Conservation (phyloP, 2,797 vertebrate genomes). For the Dromococcyx pavoninus region DNA sequence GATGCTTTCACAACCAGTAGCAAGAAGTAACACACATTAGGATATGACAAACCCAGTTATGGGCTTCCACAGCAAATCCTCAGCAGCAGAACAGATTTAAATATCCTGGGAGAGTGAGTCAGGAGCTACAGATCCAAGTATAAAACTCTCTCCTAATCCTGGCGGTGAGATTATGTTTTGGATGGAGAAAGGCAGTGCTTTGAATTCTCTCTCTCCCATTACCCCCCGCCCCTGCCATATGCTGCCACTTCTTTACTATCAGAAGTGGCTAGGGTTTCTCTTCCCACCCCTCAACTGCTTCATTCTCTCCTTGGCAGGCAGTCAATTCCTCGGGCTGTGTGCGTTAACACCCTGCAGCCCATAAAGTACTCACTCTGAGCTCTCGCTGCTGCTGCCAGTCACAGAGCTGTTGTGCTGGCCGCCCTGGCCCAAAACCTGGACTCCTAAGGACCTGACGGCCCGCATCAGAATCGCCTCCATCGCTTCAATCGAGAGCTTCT, state of each 20-base stretch:
- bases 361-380: slow-evolving; percentile 84
- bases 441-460: slow-evolving; percentile 83
- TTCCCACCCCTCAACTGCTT: slow-evolving; percentile 55
- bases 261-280: slow-evolving; percentile 61
- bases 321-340: slow-evolving; percentile 75
- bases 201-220: slow-evolving; percentile 25
- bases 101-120: slow-evolving; percentile 36
- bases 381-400: slow-evolving; percentile 63
- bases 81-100: slow-evolving; percentile 24
- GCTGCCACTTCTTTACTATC: slow-evolving; percentile 48
- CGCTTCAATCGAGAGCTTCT: slow-evolving; percentile 90
- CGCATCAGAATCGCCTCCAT: slow-evolving; percentile 84
- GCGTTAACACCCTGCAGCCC: slow-evolving; percentile 75
- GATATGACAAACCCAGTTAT: background rate
- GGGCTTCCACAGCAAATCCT: slow-evolving; percentile 26
- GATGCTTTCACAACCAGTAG: slow-evolving; percentile 23
- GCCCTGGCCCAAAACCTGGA: slow-evolving; percentile 79
- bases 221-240: background rate
- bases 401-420: slow-evolving; percentile 44
- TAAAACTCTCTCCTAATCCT: slow-evolving; percentile 23
- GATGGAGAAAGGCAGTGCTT: background rate
- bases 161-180: slow-evolving; percentile 20
- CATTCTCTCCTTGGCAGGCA: slow-evolving; percentile 66
- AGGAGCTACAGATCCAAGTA: slow-evolving; percentile 28
- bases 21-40: background rate